A percentile compares a stretch with the other conserved stretches of the same genome.
Conservation (phyloP, 2,888 invertebrate species). For the Archips crataeganus region DNA sequence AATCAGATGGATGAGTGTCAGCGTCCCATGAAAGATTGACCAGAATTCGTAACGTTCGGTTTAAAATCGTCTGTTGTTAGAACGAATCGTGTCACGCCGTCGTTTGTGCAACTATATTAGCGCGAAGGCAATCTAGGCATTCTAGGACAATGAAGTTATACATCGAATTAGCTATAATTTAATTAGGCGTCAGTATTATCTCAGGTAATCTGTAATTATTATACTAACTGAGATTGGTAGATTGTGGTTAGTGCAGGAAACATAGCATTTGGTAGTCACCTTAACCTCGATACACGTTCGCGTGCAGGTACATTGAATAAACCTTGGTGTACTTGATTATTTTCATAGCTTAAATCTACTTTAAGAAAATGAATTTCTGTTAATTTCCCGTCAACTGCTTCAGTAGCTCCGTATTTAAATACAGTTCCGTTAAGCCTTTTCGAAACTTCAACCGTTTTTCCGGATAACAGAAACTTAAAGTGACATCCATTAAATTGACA, state of each 20-base stretch:
- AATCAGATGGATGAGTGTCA: too few relatives aligned
- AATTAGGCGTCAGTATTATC: constrained; percentile 17
- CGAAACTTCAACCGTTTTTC: neutral
- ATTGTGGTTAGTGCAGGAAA: constrained; percentile 59
- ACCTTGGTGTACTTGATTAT: constrained; percentile 56
- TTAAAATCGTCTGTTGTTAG: neutral
- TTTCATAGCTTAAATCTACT: constrained; percentile 45
- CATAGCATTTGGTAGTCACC: constrained; percentile 61
- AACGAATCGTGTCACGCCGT: constrained; percentile 3
- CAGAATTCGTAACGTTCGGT: neutral
- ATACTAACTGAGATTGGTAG: constrained; percentile 39
- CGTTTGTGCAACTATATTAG: constrained; percentile 11
- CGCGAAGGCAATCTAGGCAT: constrained; percentile 8
- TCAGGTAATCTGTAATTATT: constrained; percentile 42
- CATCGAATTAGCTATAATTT: constrained; percentile 9
- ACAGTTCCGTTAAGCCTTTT: constrained; percentile 4
- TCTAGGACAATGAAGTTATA: constrained; percentile 10
- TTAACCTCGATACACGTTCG: constrained; percentile 73
- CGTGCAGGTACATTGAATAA: constrained; percentile 57
- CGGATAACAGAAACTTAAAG: neutral
- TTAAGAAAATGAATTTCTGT: constrained; percentile 19
- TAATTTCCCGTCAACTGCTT: constrained; percentile 20
- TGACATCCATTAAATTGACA: neutral
- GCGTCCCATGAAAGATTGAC: too few relatives aligned
- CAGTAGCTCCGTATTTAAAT: neutral